These are phyloP conservation scores for Andrena praecox DNA, from an alignment of 2,888 invertebrate species.

Conservation along the genomic window DNA sequence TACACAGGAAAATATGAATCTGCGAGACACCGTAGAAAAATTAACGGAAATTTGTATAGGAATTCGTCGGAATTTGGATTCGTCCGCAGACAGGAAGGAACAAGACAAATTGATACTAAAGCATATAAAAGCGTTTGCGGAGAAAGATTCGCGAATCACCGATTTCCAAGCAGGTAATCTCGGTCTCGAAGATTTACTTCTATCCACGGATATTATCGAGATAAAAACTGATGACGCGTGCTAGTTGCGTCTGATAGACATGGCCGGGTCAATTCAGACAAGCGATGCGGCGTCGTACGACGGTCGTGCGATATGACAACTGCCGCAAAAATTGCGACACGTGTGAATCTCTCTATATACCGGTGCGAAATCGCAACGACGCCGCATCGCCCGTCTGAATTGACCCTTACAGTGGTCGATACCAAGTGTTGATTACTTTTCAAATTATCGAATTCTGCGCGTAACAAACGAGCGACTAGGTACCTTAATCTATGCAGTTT, in stretches of 20 bases:
- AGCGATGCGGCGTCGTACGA: too few species aligned
- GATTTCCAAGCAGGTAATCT: constrained; percentile 82
- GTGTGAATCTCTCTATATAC: too few species aligned
- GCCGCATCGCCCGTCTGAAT: too few species aligned
- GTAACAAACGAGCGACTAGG: neutral
- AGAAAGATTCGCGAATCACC: constrained; percentile 68
- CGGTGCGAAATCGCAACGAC: too few species aligned
- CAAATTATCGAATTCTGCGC: neutral
- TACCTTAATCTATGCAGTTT: neutral
- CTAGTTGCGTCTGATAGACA: neutral
- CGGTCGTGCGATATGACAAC: too few species aligned
- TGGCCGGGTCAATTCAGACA: too few species aligned
- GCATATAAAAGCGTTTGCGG: constrained; percentile 86
- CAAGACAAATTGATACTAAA: constrained; percentile 85
- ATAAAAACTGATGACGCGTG: neutral
- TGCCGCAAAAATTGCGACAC: too few species aligned
- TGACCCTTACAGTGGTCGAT: neutral
- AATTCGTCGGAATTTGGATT: constrained; percentile 85
- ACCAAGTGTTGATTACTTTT: neutral
- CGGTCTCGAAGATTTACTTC: constrained; percentile 13
- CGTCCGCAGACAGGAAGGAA: constrained; percentile 83
- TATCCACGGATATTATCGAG: neutral
- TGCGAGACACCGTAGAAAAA: constrained; percentile 77
- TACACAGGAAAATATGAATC: constrained; percentile 76
- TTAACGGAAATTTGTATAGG: constrained; percentile 87